Base-by-base conservation (phyloP, 2,113 vertebrate genomes). In the Scolopax mira region DNA sequence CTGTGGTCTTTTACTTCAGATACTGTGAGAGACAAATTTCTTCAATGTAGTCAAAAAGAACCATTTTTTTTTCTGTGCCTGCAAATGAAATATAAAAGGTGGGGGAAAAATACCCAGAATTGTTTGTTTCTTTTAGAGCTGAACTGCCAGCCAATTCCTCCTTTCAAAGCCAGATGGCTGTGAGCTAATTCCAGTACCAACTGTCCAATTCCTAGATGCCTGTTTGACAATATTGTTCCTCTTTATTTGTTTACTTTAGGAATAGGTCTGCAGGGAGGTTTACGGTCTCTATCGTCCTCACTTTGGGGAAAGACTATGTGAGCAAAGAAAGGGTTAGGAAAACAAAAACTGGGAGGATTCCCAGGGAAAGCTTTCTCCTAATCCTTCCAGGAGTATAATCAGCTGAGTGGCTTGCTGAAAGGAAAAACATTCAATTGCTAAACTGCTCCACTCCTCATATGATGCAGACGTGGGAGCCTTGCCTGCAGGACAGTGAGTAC, bases 111-210 rank as follows among this genome's bases (percentile, higher is more conserved):
- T 60, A 78, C 6, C 41, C 86, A 90, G 42, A 41, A 51, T 44
- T 85, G 31, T 80, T 94, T 65, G 8, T 81, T 93, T 91, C 83
- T 80, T 89, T 71, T 61, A 65, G 52, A 91, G 49, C 25, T 77
- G 73, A 93, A 44, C 72, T 94, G 88, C 61, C 72, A 97, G 95
- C 86, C 93, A 95, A 52, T 88, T 94, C 24, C 65, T 93, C 37
- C 55, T 95, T 95, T 92, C 65, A 83, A 48, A 93, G 54, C 66
- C 96, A 97, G 90, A 97, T 96, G 94, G 93, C 72, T 92, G 83
- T 92, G 80, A 91, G 72, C 62, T 95, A 91, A 93, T 96, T 97
- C 89, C 67, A 83, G 55, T 74, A 93, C 92, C 79, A 94, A 81
- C 80, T 86, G 67, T 79, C 73, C 96, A 96, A 95, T 93, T 96